Base-by-base conservation (phyloP, 2,888 invertebrate genomes). In the Mermis nigrescens region DNA sequence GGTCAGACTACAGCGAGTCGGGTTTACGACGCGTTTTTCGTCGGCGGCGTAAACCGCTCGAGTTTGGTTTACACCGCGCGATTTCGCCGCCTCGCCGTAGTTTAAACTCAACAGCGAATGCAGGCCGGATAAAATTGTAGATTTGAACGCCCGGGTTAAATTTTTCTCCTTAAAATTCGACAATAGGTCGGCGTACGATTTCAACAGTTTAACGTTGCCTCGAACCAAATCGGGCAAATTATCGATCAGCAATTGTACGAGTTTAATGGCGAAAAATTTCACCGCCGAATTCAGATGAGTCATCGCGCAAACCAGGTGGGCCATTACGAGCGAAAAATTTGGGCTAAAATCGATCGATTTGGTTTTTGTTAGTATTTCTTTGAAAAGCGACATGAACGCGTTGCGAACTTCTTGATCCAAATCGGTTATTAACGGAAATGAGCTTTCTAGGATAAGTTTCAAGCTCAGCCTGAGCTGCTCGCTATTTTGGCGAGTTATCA, bases 361-460 rank as follows among this genome's bases (percentile, higher is more conserved):
- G 22, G 22, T 27, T 15, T 55, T 48, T 19, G 7, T 24, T 12
- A 48, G 24, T 19, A 48, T 48, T 7, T 22, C 51, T 7, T 24
- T 24, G 19, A 12, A 48, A 24, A 48, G 7, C 7, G 12, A n/a
- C 7, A 48, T 19, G 7, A 24, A 7, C 24, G 24, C 12, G 7
- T 48, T 48, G 12, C 15, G 12, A 19, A 48, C 24, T 7, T 48
- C 51, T 4, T 7, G 7, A 7, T 48, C 51, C 24, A 24, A 22
- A 24, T 48, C 51, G 7, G 51, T 48, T 7, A 48, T 12, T 24
- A 48, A 48, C 7, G 24, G 38, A 7, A 38, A 78, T 1, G 84
- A 76, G 12, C 81, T 82, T 67, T 82, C 80, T 12, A 89, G 74
- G 24, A 90, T 73, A 32, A 79, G 77, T 24, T 81, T 80, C 3